Evolutionary conservation across 2,797 vertebrate species (phyloP), one percentile per base, ranked within the genome.

Genomic region (Chelidonichthys spinosus): DNA sequence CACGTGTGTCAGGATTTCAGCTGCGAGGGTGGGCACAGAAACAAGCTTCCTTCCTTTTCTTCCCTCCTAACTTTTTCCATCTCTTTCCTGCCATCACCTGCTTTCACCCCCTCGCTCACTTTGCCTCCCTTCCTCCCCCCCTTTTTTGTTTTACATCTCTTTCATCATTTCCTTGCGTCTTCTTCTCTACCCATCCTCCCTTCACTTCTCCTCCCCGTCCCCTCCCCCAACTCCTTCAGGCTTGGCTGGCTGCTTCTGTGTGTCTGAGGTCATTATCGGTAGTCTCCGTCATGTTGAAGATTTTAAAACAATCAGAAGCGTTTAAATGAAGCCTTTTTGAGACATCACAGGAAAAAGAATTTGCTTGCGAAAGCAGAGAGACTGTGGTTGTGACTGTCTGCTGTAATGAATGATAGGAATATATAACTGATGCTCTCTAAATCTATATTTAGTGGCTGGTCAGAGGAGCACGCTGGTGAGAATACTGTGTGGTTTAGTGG

Each of bases 361-460:
- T 10, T 0, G 37, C 2, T 25, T 25, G 55, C 37, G 17, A 58
- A 25, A 47, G 55, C 46, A 7, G 11, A 68, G 65, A 67, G 39
- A 37, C 79, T 0, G 56, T 39, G 63, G 15, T n/a, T 9, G 25
- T 64, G 76, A 13, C 76, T 78, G 82, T 72, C 63, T 69, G 58
- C 11, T 72, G 53, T 67, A 63, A 74, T 78, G 78, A 72, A 55
- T 73, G 72, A 85, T 69, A 9, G 44, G 32, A 54, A 62, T 25
- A 47, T 60, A 17, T 11, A 82, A 83, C 54, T 64, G 56, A 87
- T 78, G 81, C 79, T 75, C 13, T 85, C 46, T 65, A 54, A 66
- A 14, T 75, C 79, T 79, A 70, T 88, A 72, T 82, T 84, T 77
- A 81, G 69, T 1, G 1, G 64, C 4, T 65, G 79, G 78, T 76